These are phyloP conservation scores for Orbicella faveolata DNA, from an alignment of 64 coral and sea anemone genomes.

Conservation along the genomic window DNA sequence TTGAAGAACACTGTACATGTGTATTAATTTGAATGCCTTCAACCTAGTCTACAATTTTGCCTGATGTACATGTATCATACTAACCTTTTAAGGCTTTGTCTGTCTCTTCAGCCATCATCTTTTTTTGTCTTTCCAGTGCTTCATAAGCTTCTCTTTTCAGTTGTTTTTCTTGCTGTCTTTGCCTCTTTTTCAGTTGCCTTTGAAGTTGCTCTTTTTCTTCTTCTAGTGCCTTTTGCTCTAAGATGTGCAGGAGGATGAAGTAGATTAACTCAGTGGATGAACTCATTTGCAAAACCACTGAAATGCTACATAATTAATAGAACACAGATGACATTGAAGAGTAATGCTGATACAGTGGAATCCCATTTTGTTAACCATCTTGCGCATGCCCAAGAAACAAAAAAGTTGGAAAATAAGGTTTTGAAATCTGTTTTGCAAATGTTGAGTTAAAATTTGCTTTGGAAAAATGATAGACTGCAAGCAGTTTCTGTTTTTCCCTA, in stretches of 20 bases:
- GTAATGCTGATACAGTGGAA: too few relatives aligned
- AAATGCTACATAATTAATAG: too few relatives aligned
- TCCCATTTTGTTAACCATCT: too few relatives aligned
- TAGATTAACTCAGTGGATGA: too few relatives aligned
- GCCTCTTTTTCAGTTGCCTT: slow-evolving; percentile 64
- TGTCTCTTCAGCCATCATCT: slow-evolving; percentile 78
- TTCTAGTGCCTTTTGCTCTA: slow-evolving; percentile 62
- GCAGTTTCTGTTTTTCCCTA: too few relatives aligned
- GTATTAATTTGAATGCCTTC: background rate
- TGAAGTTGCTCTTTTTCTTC: slow-evolving; percentile 52
- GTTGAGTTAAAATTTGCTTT: too few relatives aligned
- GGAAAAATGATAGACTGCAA: too few relatives aligned
- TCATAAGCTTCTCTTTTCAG: slow-evolving; percentile 91
- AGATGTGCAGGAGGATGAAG: background rate
- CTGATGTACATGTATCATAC: slow-evolving; percentile 14
- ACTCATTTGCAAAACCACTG: too few relatives aligned
- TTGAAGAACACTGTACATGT: background rate
- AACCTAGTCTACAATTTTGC: background rate
- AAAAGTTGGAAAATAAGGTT: too few relatives aligned
- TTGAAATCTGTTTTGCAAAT: too few relatives aligned
- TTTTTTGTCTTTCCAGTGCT: slow-evolving; percentile 89
- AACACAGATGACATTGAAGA: too few relatives aligned
- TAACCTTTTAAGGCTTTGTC: slow-evolving; percentile 60
- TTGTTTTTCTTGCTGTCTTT: slow-evolving; percentile 78
- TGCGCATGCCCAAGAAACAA: too few relatives aligned